Conservation (phyloP, 2,113 vertebrate genomes). For the Acinonyx jubatus region DNA sequence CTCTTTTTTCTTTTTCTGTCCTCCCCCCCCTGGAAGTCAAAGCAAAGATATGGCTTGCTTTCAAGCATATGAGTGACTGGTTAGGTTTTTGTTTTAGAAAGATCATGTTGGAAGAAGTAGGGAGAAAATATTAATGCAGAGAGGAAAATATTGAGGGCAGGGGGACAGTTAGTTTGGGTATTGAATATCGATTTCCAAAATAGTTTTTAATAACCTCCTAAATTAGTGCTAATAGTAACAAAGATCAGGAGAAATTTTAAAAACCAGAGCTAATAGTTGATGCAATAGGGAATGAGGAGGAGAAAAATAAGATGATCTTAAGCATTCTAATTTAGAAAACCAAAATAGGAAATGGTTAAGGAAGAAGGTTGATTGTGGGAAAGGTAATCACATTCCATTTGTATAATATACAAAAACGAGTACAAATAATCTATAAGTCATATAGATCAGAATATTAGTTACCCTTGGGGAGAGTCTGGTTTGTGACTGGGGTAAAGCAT, state of each 20-base stretch:
- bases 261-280: not conserved
- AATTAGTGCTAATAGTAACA: not conserved
- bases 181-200: not conserved
- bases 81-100: not conserved
- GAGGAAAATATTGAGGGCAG: not conserved
- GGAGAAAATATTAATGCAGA: not conserved
- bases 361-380: not conserved
- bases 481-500: not conserved
- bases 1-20: not conserved
- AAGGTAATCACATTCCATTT: not conserved
- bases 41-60: not conserved
- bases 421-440: not conserved
- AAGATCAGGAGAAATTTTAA: not conserved
- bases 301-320: not conserved
- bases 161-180: not conserved
- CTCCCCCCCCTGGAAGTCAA: not conserved
- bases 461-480: not conserved
- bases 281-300: not conserved
- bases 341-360: not conserved
- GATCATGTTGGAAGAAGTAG: not conserved
- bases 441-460: not conserved
- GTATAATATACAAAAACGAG: not conserved
- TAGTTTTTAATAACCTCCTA: not conserved
- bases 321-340: not conserved
- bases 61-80: not conserved